Base-by-base conservation (phyloP, 2,113 vertebrate genomes). In the Coptodon rendalli region DNA sequence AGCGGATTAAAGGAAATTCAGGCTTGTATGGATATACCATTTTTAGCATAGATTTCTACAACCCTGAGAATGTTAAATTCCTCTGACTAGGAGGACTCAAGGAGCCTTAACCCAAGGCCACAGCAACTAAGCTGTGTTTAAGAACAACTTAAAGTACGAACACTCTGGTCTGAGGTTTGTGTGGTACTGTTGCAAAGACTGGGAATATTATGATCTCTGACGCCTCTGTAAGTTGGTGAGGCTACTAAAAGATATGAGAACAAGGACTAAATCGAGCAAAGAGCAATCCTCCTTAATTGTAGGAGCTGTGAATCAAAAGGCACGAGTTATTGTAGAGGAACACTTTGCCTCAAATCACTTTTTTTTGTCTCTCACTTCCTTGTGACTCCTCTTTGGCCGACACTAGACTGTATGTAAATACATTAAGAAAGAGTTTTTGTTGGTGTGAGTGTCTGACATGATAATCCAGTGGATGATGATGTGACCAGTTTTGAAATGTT, bases 401-500 rank as follows among this genome's bases (percentile, higher is more conserved):
- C 68, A 82, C 76, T 73, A 50, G 40, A 38, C 80, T 53, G 8
- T 50, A 36, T 24, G 50, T 66, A 66, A 43, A 68, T 63, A 53
- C 10, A 53, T n/a, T 45, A 82, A 82, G 56, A 81, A 52, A 19
- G 27, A 19, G 8, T 71, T 13, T 73, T 56, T 50, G 59, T 63
- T 66, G 53, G 79, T 24, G 34, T 36, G 2, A 34, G n/a, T 76
- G 54, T 34, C 63, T 81, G 79, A 84, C 43, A 5, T 27, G 43
- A 50, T 31, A 31, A 29, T 73, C 66, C 10, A n/a, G 9, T 57
- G 61, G 68, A 84, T 22, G 68, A 76, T 22, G 34, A 34, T 34
- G 43, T 88, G 73, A 76, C 17, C 76, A 38, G 45, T 89, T 90
- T 86, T 83, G 38, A 86, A 84, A 87, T 79, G 24, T 59, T 86